Conservation (phyloP, 2,888 invertebrate genomes). For the Cerastis leucographa region DNA sequence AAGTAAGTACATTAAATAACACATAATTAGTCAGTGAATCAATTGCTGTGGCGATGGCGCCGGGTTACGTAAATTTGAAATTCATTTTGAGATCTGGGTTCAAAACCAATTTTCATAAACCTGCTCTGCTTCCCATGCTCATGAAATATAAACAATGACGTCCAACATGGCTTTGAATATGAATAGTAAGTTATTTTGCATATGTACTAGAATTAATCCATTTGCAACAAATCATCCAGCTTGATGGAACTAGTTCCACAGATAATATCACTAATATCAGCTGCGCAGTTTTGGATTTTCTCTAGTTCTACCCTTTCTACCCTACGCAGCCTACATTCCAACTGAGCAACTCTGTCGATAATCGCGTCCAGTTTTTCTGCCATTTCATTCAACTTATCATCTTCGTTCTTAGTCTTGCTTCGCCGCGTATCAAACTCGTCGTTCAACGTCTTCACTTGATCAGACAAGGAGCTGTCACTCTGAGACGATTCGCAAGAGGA, state of each 20-base stretch:
- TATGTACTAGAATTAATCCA: slow-evolving; percentile 2
- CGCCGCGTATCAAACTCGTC: slow-evolving; percentile 68
- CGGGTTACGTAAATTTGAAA: background rate
- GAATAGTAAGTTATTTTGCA: background rate
- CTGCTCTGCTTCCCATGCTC: background rate
- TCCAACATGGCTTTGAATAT: slow-evolving; percentile 4
- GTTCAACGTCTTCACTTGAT: slow-evolving; percentile 67
- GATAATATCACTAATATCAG: slow-evolving; percentile 41
- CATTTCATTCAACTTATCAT: slow-evolving; percentile 59
- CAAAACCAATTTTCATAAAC: background rate
- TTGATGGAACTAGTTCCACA: slow-evolving; percentile 12
- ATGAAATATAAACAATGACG: slow-evolving; percentile 11
- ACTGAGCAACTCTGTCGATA: slow-evolving; percentile 64
- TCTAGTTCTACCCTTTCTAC: slow-evolving; percentile 62
- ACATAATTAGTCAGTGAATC: background rate
- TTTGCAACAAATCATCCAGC: slow-evolving; percentile 41
- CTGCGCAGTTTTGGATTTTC: background rate
- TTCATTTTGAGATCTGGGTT: slow-evolving; percentile 4
- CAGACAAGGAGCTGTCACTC: slow-evolving; percentile 41
- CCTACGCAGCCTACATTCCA: slow-evolving; percentile 70
- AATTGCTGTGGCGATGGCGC: background rate
- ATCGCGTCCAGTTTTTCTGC: slow-evolving; percentile 66
- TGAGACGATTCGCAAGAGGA: slow-evolving; percentile 30
- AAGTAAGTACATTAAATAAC: slow-evolving; percentile 12
- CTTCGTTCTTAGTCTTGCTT: slow-evolving; percentile 43